Evolutionary conservation across 2,797 vertebrate species (phyloP).

Genomic region (Moxostoma hubbsi): DNA sequence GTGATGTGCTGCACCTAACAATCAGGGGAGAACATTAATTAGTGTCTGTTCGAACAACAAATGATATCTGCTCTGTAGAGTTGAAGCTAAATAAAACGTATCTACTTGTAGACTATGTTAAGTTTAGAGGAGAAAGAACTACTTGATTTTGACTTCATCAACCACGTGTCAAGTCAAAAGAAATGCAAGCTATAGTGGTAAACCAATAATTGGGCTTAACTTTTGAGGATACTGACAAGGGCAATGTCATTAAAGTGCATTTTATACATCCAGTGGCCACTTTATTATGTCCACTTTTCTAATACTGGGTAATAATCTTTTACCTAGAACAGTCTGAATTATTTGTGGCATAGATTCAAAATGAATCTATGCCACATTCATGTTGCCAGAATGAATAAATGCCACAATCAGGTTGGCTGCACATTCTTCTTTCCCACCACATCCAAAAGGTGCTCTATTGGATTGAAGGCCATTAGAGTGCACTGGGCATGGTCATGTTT

Average conservation of each 20-base stretch:
- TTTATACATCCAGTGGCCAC: neutral
- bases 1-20: slow-evolving; percentile 43
- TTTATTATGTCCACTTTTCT: neutral
- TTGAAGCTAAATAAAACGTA: neutral
- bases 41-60: slow-evolving; percentile 21
- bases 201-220: neutral
- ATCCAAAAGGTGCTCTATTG: too few relatives aligned
- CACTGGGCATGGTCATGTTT: too few relatives aligned
- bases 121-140: neutral
- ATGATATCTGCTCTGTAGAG: neutral
- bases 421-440: too few relatives aligned
- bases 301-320: too few relatives aligned
- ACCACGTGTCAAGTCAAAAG: neutral
- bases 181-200: neutral
- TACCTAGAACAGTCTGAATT: too few relatives aligned
- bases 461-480: too few relatives aligned
- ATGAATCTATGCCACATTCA: too few relatives aligned
- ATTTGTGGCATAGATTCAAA: too few relatives aligned
- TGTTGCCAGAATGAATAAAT: too few relatives aligned
- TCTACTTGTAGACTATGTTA: too few relatives aligned
- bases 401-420: too few relatives aligned
- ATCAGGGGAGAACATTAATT: slow-evolving; percentile 13
- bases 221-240: neutral
- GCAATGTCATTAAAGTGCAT: neutral
- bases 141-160: slow-evolving; percentile 1